These are phyloP conservation scores for Cisticola juncidis DNA, from an alignment of 2,113 vertebrate genomes.

Conservation along the genomic window DNA sequence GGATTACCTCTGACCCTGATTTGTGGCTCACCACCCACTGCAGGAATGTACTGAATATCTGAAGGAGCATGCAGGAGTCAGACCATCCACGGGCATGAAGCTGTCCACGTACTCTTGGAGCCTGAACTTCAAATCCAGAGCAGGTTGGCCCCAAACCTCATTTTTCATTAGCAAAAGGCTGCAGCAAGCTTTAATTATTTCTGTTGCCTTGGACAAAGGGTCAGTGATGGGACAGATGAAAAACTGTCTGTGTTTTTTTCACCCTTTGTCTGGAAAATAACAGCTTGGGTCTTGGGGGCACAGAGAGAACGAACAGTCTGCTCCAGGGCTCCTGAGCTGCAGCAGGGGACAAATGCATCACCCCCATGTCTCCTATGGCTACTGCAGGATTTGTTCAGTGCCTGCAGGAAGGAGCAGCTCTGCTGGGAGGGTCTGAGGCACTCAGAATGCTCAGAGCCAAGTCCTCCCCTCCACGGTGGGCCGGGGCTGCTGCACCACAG, in stretches of 20 bases:
- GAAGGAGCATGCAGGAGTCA: slow-evolving; percentile 20
- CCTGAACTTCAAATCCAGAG: neutral
- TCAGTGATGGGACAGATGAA: neutral
- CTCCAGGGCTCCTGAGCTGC: neutral
- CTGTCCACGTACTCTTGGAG: neutral
- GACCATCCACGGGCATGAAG: neutral
- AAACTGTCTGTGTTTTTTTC: neutral
- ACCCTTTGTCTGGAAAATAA: neutral
- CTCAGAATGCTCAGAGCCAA: accelerated
- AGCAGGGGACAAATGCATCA: neutral
- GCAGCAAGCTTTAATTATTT: neutral
- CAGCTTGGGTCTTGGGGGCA: neutral
- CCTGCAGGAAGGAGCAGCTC: neutral
- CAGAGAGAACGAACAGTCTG: neutral
- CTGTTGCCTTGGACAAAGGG: neutral
- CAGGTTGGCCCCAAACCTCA: neutral
- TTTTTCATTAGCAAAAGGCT: slow-evolving; percentile 8
- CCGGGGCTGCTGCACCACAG: neutral
- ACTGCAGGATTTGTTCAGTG: neutral
- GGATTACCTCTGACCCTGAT: slow-evolving; percentile 63
- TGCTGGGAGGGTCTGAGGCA: neutral
- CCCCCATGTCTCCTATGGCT: neutral
- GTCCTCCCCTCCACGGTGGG: accelerated
- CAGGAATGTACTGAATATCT: slow-evolving; percentile 54
- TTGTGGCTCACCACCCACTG: slow-evolving; percentile 52